Conservation (phyloP, 2,113 vertebrate genomes). For the Clarias batrachus region DNA sequence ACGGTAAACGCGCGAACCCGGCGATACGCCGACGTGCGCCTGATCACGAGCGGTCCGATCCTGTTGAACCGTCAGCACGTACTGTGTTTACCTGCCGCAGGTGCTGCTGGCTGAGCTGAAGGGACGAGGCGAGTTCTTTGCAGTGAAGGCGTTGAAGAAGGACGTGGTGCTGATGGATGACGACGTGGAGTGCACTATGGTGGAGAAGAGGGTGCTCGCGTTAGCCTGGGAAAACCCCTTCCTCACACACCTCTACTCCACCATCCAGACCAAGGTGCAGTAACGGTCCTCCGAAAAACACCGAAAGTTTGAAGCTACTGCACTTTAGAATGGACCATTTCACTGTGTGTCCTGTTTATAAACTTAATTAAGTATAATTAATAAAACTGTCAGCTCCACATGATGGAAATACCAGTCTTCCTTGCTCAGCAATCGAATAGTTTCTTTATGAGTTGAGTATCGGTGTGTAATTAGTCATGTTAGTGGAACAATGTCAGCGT, state of each 20-base stretch:
- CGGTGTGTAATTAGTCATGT: background rate
- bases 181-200: conserved; percentile 97
- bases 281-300: background rate
- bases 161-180: conserved; percentile 99
- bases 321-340: background rate
- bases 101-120: conserved; percentile 93
- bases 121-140: conserved; percentile 87
- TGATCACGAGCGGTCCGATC: background rate
- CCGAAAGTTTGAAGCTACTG: background rate
- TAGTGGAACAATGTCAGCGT: background rate
- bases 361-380: background rate
- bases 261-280: conserved; percentile 93
- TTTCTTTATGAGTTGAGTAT: background rate
- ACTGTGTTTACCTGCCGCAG: conserved; percentile 59
- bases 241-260: conserved; percentile 92
- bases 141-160: conserved; percentile 94
- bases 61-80: background rate
- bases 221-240: conserved; percentile 96
- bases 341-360: background rate
- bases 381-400: background rate
- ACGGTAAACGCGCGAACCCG: background rate
- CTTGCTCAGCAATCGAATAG: background rate
- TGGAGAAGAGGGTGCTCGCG: conserved; percentile 94
- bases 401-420: background rate
- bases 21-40: background rate